Evolutionary conservation across 2,888 invertebrate species (phyloP).

Genomic region (Plusia festucae): DNA sequence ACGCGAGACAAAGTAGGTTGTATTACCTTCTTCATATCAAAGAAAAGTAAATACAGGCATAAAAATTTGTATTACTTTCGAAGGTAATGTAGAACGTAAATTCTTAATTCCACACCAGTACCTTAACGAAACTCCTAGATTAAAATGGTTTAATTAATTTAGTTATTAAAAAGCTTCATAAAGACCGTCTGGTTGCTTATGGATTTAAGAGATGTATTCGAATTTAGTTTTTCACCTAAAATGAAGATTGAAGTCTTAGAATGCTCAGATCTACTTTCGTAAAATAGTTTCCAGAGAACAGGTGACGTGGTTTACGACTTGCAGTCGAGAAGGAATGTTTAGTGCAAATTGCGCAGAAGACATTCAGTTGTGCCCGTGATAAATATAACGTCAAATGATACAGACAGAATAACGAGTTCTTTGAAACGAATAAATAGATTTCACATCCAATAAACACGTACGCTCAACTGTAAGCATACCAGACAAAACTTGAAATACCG

Average conservation of each 20-base stretch:
- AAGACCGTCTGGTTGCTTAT: constrained; percentile 27
- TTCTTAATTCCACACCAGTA: constrained; percentile 28
- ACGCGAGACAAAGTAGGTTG: constrained; percentile 2
- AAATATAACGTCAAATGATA: constrained; percentile 65
- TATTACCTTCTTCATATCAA: background rate
- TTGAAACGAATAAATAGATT: constrained; percentile 53
- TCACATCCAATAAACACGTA: constrained; percentile 45
- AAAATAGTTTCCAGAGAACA: constrained; percentile 55
- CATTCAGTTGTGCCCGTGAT: constrained; percentile 70
- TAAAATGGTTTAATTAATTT: constrained; percentile 47
- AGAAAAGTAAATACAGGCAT: background rate
- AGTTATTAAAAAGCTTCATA: constrained; percentile 31
- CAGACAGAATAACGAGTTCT: constrained; percentile 48
- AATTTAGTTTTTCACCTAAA: constrained; percentile 50
- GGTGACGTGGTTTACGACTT: constrained; percentile 73
- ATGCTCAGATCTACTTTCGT: constrained; percentile 55
- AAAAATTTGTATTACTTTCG: background rate
- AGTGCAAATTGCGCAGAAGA: constrained; percentile 71
- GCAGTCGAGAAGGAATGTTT: constrained; percentile 71
- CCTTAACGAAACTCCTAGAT: constrained; percentile 38
- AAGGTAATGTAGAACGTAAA: constrained; percentile 17
- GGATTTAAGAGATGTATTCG: constrained; percentile 39
- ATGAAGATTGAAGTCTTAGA: constrained; percentile 54
- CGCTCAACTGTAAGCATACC: constrained; percentile 20
- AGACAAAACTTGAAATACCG: constrained; percentile 23